Conservation (phyloP, 2,797 vertebrate species). For the Manis pentadactyla region DNA sequence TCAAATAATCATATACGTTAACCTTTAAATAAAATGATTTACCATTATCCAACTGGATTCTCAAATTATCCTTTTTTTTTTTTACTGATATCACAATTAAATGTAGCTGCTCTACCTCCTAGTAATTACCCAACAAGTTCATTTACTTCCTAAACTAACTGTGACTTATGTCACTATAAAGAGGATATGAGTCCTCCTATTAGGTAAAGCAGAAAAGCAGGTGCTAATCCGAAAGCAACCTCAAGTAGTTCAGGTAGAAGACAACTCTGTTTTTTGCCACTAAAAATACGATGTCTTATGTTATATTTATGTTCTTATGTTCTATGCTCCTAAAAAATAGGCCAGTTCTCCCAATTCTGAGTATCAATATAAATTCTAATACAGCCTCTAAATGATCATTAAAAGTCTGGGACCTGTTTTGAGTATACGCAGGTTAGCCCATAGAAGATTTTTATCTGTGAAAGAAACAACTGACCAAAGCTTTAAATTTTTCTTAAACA, state of each 20-base stretch:
- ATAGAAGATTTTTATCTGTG: neutral
- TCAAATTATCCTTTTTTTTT: slow-evolving; percentile 39
- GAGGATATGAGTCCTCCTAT: neutral
- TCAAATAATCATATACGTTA: slow-evolving; percentile 34
- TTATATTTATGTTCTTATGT: neutral
- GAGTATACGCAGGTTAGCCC: neutral
- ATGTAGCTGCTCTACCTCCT: slow-evolving; percentile 8
- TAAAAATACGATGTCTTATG: slow-evolving; percentile 26
- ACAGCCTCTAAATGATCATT: neutral
- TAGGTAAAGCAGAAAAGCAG: slow-evolving; percentile 53
- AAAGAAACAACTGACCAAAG: neutral
- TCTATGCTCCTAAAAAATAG: slow-evolving; percentile 16
- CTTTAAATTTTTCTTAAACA: slow-evolving; percentile 35
- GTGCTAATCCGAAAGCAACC: slow-evolving; percentile 48
- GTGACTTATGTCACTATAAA: slow-evolving; percentile 47
- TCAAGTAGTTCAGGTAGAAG: slow-evolving; percentile 3
- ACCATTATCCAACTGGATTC: slow-evolving; percentile 41
- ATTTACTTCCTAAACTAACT: slow-evolving; percentile 49
- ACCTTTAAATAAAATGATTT: slow-evolving; percentile 65
- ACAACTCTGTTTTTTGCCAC: slow-evolving; percentile 10
- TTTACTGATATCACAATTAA: slow-evolving; percentile 47
- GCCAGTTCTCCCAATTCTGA: neutral
- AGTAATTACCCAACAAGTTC: slow-evolving; percentile 40
- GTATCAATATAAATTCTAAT: neutral
- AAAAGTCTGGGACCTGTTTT: neutral